Base-by-base conservation (phyloP, 1,140 invertebrate genomes). In the Heliconius melpomene region DNA sequence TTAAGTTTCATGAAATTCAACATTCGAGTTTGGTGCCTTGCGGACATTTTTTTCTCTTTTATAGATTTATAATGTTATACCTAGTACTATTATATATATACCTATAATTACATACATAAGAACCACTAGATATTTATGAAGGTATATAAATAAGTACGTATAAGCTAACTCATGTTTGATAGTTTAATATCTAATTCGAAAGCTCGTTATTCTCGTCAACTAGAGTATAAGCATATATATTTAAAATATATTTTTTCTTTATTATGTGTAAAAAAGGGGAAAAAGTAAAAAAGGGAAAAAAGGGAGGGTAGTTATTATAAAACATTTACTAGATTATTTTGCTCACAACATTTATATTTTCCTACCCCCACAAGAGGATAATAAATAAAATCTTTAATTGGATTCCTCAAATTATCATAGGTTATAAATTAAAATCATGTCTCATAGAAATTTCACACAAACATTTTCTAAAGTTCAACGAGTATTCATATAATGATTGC, bases 1-100 rank as follows among this genome's bases (percentile, higher is more conserved):
- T 82, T 87, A 82, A 85, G 81, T 81, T 87, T 79, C 84, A 87
- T 87, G 82, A 83, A 84, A 85, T 85, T 85, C 82, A 85, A 86
- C 85, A 83, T 86, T 86, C 84, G 72, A 80, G 50, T 77, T 50
- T 76, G 80, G 76, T 78, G 80, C 54, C 77, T 73, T 74, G 79
- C 72, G 57, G 20, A 36, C 50, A 76, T 79, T 74, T 80, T 80
- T 74, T 77, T 72, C 46, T 72, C 20, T 72, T 38, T 72, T 36
- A 40, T 38, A 72, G 71, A 38, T 20, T 40, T 8, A 66, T 26
- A 26, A 29, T 26, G 18, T 18, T 72, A 38, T 38, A 72, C 8
- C 8, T 5, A 20, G 7, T 7, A 20, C 38, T 13, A 29, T n/a
- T 29, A 29, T 29, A 72, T 38, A 72, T 36, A 36, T 29, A 36